Evolutionary conservation across 1,140 invertebrate genomes (phyloP).

Genomic region (Hirudo medicinalis): DNA sequence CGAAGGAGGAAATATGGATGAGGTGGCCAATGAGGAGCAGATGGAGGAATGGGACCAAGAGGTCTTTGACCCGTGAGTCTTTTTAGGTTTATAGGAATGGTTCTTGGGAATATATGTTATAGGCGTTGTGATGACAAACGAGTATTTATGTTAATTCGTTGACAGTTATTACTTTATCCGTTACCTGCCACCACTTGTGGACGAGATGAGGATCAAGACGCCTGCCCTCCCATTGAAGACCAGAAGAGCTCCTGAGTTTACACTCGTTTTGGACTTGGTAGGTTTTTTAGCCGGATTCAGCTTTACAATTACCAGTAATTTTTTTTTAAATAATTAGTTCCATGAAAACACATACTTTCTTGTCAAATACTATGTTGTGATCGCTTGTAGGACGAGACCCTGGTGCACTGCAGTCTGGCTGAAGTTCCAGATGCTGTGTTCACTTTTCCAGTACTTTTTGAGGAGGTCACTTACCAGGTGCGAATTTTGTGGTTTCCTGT

Average conservation of each 20-base stretch:
- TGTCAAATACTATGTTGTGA: no score
- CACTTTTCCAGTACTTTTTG: slow-evolving; percentile 83
- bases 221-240: slow-evolving; percentile 85
- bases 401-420: slow-evolving; percentile 86
- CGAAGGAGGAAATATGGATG: slow-evolving; percentile 15
- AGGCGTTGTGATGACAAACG: neutral
- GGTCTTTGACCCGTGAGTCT: slow-evolving; percentile 58
- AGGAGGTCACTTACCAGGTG: slow-evolving; percentile 68
- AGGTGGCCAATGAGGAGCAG: slow-evolving; percentile 31
- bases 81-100: neutral
- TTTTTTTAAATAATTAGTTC: no score
- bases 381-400: slow-evolving; percentile 66
- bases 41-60: slow-evolving; percentile 56
- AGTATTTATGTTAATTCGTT: neutral
- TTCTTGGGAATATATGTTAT: neutral
- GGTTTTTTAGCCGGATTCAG: slow-evolving; percentile 33
- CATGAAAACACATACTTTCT: no score
- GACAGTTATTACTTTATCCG: slow-evolving; percentile 70
- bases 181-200: slow-evolving; percentile 71
- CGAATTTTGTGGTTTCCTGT: neutral
- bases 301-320: neutral
- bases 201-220: slow-evolving; percentile 67
- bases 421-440: slow-evolving; percentile 81
- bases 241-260: slow-evolving; percentile 79
- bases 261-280: slow-evolving; percentile 71